A percentile compares a stretch with the other conserved stretches of the same genome.
Evolutionary conservation across 2,113 vertebrate species (phyloP).

Genomic region (Serinus canaria): DNA sequence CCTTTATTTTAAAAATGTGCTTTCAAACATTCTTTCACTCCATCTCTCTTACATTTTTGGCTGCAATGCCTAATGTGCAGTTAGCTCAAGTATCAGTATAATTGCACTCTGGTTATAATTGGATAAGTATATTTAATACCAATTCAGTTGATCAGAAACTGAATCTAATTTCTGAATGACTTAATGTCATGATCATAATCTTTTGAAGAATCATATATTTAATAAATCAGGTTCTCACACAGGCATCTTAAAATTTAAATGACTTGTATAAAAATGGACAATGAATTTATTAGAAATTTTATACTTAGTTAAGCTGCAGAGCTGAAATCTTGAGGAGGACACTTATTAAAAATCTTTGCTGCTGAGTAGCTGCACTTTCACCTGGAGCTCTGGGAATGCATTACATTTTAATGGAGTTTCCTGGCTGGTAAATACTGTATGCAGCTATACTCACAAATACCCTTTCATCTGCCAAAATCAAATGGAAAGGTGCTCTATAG

Average conservation of each 20-base stretch:
- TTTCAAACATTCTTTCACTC: not conserved
- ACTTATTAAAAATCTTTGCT: not conserved
- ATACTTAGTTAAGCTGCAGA: not conserved
- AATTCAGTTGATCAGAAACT: not conserved
- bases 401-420: not conserved
- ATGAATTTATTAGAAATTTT: not conserved
- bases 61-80: not conserved
- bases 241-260: not conserved
- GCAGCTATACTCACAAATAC: not conserved
- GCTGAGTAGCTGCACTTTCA: not conserved
- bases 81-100: not conserved
- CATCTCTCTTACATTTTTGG: not conserved
- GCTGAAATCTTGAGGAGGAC: not conserved
- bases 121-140: not conserved
- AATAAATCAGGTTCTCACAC: not conserved
- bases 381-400: not conserved
- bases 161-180: conserved; percentile 1
- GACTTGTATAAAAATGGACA: not conserved
- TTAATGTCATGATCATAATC: not conserved
- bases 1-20: not conserved
- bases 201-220: not conserved
- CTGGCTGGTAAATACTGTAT: not conserved
- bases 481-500: not conserved
- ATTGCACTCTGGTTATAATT: not conserved
- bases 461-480: not conserved